Evolutionary conservation across 1,140 invertebrate species (phyloP).

Genomic region (Panagrolaimus sp.): DNA sequence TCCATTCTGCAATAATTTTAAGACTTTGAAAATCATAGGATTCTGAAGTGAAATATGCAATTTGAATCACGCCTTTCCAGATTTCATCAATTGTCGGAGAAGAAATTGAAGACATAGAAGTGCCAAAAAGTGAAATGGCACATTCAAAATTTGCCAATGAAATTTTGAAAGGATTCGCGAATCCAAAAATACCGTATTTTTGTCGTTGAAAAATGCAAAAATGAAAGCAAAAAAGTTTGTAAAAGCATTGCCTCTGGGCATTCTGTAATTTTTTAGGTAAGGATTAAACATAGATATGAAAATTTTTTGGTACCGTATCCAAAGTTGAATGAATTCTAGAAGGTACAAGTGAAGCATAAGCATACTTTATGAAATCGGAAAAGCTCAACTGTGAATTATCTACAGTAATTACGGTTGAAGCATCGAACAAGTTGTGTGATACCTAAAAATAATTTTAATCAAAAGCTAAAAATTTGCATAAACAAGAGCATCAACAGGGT

Average conservation of each 20-base stretch:
- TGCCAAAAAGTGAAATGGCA: constrained; percentile 32
- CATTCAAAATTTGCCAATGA: constrained; percentile 33
- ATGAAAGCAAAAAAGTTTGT: constrained; percentile 37
- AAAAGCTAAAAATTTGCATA: too few relatives aligned
- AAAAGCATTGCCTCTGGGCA: constrained; percentile 23
- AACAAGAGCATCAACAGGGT: too few relatives aligned
- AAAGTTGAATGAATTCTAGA: neutral
- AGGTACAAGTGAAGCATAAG: constrained; percentile 26
- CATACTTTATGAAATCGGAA: constrained; percentile 35
- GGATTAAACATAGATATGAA: constrained; percentile 19
- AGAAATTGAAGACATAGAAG: constrained; percentile 19
- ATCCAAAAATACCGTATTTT: constrained; percentile 43
- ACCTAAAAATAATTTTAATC: neutral
- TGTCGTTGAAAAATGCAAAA: constrained; percentile 31
- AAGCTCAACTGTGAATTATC: constrained; percentile 32
- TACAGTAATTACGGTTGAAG: constrained; percentile 34
- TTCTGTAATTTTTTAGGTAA: constrained; percentile 26
- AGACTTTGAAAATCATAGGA: constrained; percentile 28
- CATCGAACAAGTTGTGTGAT: constrained; percentile 24
- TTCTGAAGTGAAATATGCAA: constrained; percentile 28
- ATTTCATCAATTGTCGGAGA: constrained; percentile 22
- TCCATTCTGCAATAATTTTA: constrained; percentile 30
- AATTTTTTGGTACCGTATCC: constrained; percentile 24
- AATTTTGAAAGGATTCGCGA: constrained; percentile 20
- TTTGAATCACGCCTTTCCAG: constrained; percentile 34